Evolutionary conservation across 2,113 vertebrate species (phyloP), one percentile per base, ranked within the genome.

Genomic region (Odobenus rosmarus): DNA sequence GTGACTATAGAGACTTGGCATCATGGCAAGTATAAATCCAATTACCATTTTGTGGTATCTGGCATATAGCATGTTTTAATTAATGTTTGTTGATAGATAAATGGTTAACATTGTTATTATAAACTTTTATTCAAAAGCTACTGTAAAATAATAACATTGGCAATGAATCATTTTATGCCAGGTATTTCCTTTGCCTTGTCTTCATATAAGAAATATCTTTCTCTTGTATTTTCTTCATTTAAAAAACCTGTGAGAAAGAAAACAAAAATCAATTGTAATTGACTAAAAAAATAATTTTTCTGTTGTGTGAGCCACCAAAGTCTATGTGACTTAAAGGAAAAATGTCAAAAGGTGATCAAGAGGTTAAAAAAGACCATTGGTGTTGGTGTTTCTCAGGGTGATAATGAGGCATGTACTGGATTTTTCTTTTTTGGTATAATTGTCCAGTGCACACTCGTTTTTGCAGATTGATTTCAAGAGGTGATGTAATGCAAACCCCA

Each of bases 201-300:
- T 83, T 46, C 79, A 93, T 83, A 21, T 39, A 82, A 31, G 12
- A 67, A 11, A 39, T n/a, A n/a, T 31, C 51, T 97, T 49, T 72
- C 31, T 69, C 49, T 15, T 80, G 8, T 71, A 67, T 36, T 89
- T 96, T 80, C 69, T 5, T 33, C 21, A 69, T 96, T 96, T 98
- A 64, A 62, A 53, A 89, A 72, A 39, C 95, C 92, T 97, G 28
- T 39, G 92, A 97, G 88, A 85, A 21, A 92, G 74, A 92, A 31
- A 85, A 90, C 80, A 96, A 57, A 89, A 96, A 96, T 97, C 93
- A 97, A 85, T 97, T 98, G 95, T 97, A 98, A 98, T 97, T 98
- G 96, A 98, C 83, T 59, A 61, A 69, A 92, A 96, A 96, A 97
- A 97, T 88, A 77, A 74, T 81, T 90, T 94, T 95, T 90, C 74